These are phyloP conservation scores for Watersipora subatra DNA, from an alignment of 1,140 invertebrate genomes.

Conservation along the genomic window DNA sequence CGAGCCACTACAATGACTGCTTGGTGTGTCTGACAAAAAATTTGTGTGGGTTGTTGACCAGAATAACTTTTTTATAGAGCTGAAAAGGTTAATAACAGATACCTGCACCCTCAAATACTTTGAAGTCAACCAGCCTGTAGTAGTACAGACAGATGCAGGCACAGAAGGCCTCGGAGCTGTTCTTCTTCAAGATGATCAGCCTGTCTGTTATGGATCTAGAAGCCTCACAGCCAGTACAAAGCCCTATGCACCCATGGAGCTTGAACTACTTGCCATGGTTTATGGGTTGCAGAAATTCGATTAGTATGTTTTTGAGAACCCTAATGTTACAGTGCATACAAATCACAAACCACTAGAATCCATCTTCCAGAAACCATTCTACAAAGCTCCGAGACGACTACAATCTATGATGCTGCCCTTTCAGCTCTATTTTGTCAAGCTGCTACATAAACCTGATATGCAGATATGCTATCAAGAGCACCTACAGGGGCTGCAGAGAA, in stretches of 20 bases:
- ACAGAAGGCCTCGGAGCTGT: conserved; percentile 33
- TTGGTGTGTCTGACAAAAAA: not conserved
- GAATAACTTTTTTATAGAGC: not conserved
- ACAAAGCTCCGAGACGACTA: conserved; percentile 13
- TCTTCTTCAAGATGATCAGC: conserved; percentile 31
- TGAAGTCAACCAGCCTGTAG: conserved; percentile 10
- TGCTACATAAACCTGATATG: conserved; percentile 10
- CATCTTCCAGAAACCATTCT: conserved; percentile 16
- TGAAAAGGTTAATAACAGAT: not conserved
- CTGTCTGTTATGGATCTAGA: conserved; percentile 32
- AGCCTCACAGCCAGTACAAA: conserved; percentile 23
- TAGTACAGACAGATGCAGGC: conserved; percentile 27
- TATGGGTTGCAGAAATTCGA: conserved; percentile 34
- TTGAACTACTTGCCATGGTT: conserved; percentile 35
- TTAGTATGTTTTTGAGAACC: conserved; percentile 27
- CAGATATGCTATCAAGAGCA: not conserved
- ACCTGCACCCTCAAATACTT: conserved; percentile 12
- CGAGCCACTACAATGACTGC: not conserved
- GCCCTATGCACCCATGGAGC: conserved; percentile 42
- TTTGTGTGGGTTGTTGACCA: not conserved
- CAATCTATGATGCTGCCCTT: conserved; percentile 17
- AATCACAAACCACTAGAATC: conserved; percentile 18
- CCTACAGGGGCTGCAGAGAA: not conserved
- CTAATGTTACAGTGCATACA: conserved; percentile 6
- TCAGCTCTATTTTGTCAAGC: conserved; percentile 12